Evolutionary conservation across 2,113 vertebrate species (phyloP).

Genomic region (Hyla sarda): DNA sequence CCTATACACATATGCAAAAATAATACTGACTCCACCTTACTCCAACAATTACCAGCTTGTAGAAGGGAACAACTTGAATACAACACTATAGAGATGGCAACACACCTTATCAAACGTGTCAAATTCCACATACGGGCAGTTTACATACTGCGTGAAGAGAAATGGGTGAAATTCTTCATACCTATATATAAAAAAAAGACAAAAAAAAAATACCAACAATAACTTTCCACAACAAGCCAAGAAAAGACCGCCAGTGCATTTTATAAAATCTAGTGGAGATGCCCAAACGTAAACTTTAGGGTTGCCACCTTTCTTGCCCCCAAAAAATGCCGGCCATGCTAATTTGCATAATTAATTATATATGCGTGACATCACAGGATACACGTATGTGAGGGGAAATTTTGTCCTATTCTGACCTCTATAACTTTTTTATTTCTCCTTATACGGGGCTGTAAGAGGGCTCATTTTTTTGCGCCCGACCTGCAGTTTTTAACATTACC

Average conservation of each 20-base stretch:
- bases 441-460: too few species aligned
- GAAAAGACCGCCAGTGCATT: not conserved
- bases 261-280: not conserved
- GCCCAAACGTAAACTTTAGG: too few species aligned
- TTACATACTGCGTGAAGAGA: slow-evolving; percentile 89
- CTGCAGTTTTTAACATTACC: too few species aligned
- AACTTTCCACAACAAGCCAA: not conserved
- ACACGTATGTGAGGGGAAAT: too few species aligned
- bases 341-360: too few species aligned
- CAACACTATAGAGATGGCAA: slow-evolving; percentile 25
- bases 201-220: not conserved
- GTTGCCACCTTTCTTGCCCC: too few species aligned
- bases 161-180: slow-evolving; percentile 99
- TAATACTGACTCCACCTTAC: not conserved
- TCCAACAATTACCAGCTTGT: not conserved
- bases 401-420: too few species aligned
- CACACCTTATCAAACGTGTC: slow-evolving; percentile 94
- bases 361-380: too few species aligned
- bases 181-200: slow-evolving; percentile 72
- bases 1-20: too few species aligned
- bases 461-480: too few species aligned
- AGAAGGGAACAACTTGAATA: not conserved
- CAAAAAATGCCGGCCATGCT: too few species aligned
- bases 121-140: slow-evolving; percentile 88
- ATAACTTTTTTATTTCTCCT: too few species aligned